Evolutionary conservation across 2,113 vertebrate species (phyloP), one percentile per base, ranked within the genome.

Genomic region (Sorex araneus): DNA sequence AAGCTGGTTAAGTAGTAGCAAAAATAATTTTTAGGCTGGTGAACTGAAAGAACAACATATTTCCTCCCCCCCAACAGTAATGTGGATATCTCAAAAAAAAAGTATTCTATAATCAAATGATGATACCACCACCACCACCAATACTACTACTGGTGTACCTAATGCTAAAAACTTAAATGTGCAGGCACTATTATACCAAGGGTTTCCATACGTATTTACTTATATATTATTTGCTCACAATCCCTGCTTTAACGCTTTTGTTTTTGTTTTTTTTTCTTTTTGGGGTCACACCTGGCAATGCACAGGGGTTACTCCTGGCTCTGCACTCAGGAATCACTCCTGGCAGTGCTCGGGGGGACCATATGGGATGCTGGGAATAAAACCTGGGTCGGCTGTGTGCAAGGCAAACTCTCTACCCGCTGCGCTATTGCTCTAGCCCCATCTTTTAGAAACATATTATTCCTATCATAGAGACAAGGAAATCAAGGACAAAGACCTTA

Each of bases 101-200:
- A 3, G 54, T 64, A 78, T 50, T 67, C 66, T 63, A 60, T n/a
- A 82, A 80, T 76, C 63, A 71, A 87, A 84, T 84, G 16, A 82
- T 30, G 8, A 82, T 43, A 34, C 69, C 12, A 73, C 30, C 64
- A 86, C 54, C 3, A 54, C 54, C 54, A 54, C 30, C 67, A 21
- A 10, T 23, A 45, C 60, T 36, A n/a, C 34, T 74, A 76, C 6
- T 77, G 32, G 13, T n/a, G 30, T 74, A 82, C 23, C 16, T 60
- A 82, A 87, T 3, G 74, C 45, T 70, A 32, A 87, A 94, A 82
- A 92, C n/a, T 75, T 81, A 50, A 67, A 87, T 11, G 57, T 94
- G n/a, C 9, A 43, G 45, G 67, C 40, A 77, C 15, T 86, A 32
- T 10, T 78, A 28, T 84, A 76, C 69, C 36, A 74, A 87, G 28